Conservation (phyloP, 2,113 vertebrate genomes). For the Chaetura pelagica region DNA sequence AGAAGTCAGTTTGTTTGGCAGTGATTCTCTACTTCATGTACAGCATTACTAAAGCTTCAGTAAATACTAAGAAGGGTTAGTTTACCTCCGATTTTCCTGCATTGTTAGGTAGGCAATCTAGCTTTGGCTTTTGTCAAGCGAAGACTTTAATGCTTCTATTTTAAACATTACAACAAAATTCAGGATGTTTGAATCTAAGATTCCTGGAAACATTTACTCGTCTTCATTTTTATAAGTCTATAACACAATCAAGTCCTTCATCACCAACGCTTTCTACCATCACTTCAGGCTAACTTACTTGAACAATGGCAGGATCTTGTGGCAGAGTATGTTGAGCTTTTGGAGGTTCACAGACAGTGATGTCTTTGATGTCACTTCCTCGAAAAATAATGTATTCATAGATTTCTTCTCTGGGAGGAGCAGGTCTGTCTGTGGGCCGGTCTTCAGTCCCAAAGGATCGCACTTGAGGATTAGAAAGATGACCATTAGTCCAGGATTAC, state of each 20-base stretch:
- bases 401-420: slow-evolving; percentile 90
- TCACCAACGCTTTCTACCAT: background rate
- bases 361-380: slow-evolving; percentile 96
- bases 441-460: slow-evolving; percentile 95
- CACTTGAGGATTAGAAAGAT: slow-evolving; percentile 73
- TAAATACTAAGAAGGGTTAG: background rate
- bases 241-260: background rate
- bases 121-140: background rate
- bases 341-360: slow-evolving; percentile 91
- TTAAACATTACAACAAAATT: background rate
- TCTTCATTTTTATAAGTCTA: background rate
- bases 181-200: background rate
- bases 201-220: background rate
- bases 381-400: slow-evolving; percentile 98
- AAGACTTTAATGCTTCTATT: background rate
- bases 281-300: slow-evolving; percentile 76
- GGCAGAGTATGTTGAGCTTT: slow-evolving; percentile 89
- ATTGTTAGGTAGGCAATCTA: slow-evolving; percentile 8
- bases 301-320: slow-evolving; percentile 94
- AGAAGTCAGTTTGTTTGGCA: slow-evolving; percentile 8
- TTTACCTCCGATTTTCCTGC: slow-evolving; percentile 1
- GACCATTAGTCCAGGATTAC: background rate
- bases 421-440: slow-evolving; percentile 91
- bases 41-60: background rate
- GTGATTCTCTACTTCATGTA: background rate